A percentile compares a stretch with the other conserved stretches of the same genome.
phyloP scores from a whole-genome alignment of 2,888 invertebrate genomes.

The Conomelus anceps region DNA sequence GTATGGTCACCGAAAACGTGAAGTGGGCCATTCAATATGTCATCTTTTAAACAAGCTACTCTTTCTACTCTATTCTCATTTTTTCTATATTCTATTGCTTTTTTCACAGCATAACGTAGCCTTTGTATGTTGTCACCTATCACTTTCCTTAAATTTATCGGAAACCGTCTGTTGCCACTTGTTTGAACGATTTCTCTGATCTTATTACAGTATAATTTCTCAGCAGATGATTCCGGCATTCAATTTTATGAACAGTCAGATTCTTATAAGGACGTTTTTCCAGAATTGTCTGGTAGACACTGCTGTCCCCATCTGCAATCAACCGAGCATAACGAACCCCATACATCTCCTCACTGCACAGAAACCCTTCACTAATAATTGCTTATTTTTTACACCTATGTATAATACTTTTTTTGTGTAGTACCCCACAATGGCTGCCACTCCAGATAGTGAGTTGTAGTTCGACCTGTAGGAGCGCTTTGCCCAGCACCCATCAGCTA shows the following conservation, averaged over 20 bases:
- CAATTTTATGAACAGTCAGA: conserved; percentile 35
- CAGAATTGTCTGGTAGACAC: conserved; percentile 35
- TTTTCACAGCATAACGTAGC: not conserved
- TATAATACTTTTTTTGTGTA: conserved; percentile 8
- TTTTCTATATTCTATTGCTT: conserved; percentile 9
- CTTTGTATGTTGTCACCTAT: not conserved
- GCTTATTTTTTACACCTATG: conserved; percentile 23
- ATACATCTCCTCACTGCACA: conserved; percentile 35
- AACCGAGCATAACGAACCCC: conserved; percentile 35
- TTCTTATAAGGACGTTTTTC: conserved; percentile 33
- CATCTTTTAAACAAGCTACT: not conserved
- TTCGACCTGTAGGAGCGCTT: conserved; percentile 34
- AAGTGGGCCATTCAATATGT: conserved; percentile 11
- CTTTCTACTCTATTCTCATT: not conserved
- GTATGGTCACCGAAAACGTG: conserved; percentile 3
- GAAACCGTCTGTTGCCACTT: not conserved
- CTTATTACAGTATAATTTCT: conserved; percentile 29
- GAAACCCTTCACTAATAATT: conserved; percentile 39
- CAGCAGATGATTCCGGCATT: conserved; percentile 37
- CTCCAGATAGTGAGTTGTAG: conserved; percentile 27
- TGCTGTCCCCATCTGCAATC: conserved; percentile 41
- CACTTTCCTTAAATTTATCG: not conserved
- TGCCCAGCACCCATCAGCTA: conserved; percentile 36
- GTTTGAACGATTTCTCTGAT: not conserved
- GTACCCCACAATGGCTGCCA: conserved; percentile 15